A percentile compares a stretch with the other conserved stretches of the same genome.
These are phyloP conservation scores for Cataglyphis albicans DNA, from an alignment of 2,888 invertebrate genomes.

Conservation along the genomic window DNA sequence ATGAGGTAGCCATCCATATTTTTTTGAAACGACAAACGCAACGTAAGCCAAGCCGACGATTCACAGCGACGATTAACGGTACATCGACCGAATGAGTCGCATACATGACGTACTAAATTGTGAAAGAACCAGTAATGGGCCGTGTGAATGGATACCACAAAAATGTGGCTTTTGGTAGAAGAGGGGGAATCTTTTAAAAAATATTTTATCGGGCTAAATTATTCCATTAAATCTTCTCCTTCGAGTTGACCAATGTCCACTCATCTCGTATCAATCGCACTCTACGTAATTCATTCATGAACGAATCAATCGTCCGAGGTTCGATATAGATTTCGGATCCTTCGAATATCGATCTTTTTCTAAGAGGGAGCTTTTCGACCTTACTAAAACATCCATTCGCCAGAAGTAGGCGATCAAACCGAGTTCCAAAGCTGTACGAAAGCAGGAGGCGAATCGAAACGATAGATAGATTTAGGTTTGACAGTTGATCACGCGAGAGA, in stretches of 20 bases:
- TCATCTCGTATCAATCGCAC: neutral
- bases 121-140: neutral
- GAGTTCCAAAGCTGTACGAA: neutral
- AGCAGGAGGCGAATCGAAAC: constrained; percentile 4
- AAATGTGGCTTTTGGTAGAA: neutral
- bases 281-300: constrained; percentile 19
- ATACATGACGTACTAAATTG: constrained; percentile 50
- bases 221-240: neutral
- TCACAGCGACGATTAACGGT: constrained; percentile 68
- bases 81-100: constrained; percentile 66
- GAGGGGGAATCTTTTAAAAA: neutral
- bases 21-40: constrained; percentile 33
- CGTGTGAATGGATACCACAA: neutral
- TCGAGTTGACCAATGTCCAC: neutral
- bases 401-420: neutral
- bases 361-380: neutral
- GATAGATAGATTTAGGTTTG: constrained; percentile 16
- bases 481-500: constrained; percentile 12
- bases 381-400: neutral
- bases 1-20: neutral
- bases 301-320: neutral
- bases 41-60: constrained; percentile 49
- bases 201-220: neutral
- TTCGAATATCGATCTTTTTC: neutral
- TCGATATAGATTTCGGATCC: neutral